These are phyloP conservation scores for Acrobasis suavella DNA, from an alignment of 2,888 invertebrate genomes.

Conservation along the genomic window DNA sequence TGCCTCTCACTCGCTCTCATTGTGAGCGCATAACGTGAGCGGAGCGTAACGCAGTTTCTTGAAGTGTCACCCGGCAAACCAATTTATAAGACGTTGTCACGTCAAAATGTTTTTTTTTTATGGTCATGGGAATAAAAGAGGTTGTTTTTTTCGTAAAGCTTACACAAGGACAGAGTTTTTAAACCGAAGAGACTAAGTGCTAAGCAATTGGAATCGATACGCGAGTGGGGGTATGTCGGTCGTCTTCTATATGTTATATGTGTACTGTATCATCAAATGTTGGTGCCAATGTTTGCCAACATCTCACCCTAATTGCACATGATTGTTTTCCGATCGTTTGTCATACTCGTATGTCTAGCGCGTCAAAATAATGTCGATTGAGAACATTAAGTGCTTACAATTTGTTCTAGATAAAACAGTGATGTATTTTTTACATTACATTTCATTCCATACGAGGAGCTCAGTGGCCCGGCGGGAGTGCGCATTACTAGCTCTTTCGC, in stretches of 20 bases:
- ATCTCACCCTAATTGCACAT: slow-evolving; percentile 2
- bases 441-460: no score
- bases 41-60: no score
- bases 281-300: slow-evolving; percentile 46
- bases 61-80: no score
- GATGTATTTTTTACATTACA: background rate
- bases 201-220: slow-evolving; percentile 93
- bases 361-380: background rate
- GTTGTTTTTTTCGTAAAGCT: slow-evolving; percentile 66
- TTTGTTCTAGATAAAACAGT: background rate
- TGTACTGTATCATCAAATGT: slow-evolving; percentile 40
- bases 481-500: no score
- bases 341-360: background rate
- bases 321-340: slow-evolving; percentile 7
- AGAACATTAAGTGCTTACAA: background rate
- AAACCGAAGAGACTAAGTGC: slow-evolving; percentile 90
- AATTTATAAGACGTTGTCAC: no score
- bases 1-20: no score
- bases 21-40: no score
- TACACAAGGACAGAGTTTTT: slow-evolving; percentile 70
- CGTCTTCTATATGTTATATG: slow-evolving; percentile 42
- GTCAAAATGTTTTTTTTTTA: no score
- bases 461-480: no score
- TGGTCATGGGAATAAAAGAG: slow-evolving; percentile 33
- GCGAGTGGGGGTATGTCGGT: slow-evolving; percentile 90